Percentiles rank a stretch among this genome's conserved stretches.
Conservation (phyloP, 2,888 invertebrate genomes). For the Oligia strigilis region DNA sequence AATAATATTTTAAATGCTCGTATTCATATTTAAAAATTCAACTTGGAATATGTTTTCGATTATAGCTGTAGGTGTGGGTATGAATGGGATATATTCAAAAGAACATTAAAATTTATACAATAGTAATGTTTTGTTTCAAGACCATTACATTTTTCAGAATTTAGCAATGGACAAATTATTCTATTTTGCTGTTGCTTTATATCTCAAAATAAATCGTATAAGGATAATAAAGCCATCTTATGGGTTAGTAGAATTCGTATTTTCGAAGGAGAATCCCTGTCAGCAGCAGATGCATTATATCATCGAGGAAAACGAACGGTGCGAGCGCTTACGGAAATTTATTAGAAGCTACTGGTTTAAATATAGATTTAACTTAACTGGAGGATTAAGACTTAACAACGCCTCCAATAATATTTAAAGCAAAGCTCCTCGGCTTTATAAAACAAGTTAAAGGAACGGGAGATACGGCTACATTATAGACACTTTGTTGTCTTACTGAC, state of each 20-base stretch:
- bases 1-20: slow-evolving; percentile 19
- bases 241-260: slow-evolving; percentile 29
- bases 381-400: slow-evolving; percentile 6
- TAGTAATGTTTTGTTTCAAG: slow-evolving; percentile 15
- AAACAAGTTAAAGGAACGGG: neutral
- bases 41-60: slow-evolving; percentile 21
- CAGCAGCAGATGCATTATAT: slow-evolving; percentile 43
- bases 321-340: slow-evolving; percentile 46
- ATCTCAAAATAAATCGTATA: too few relatives aligned
- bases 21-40: slow-evolving; percentile 24
- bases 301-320: slow-evolving; percentile 32
- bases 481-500: neutral
- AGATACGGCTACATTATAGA: neutral
- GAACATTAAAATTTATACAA: neutral
- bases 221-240: neutral
- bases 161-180: neutral
- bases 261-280: slow-evolving; percentile 30
- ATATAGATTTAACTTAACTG: slow-evolving; percentile 20
- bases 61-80: neutral
- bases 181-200: neutral
- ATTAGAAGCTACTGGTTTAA: slow-evolving; percentile 28
- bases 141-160: neutral
- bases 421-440: neutral
- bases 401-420: slow-evolving; percentile 6
- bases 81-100: slow-evolving; percentile 12